Evolutionary conservation across 2,888 invertebrate species (phyloP).

Genomic region (Piscicola geometra): DNA sequence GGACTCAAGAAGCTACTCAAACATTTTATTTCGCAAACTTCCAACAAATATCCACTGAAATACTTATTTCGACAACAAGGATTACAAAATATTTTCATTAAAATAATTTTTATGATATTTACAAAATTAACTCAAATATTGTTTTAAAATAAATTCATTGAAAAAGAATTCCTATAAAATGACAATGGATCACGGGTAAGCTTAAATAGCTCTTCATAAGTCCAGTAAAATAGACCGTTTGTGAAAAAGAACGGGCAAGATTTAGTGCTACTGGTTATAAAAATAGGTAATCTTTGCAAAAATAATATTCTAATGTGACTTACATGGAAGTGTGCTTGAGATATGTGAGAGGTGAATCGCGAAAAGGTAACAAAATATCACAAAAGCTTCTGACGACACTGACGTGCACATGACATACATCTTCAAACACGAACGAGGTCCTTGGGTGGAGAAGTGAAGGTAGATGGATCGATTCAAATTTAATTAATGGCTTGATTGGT

Average conservation of each 20-base stretch:
- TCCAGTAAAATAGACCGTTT: slow-evolving; percentile 9
- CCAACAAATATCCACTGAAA: not conserved
- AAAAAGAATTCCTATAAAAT: not conserved
- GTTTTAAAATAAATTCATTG: not conserved
- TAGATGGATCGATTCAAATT: not conserved
- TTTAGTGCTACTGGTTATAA: not conserved
- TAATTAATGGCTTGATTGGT: not conserved
- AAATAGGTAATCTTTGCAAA: not conserved
- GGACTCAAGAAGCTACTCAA: not conserved
- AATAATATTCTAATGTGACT: not conserved
- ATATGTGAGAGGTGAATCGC: slow-evolving; percentile 5
- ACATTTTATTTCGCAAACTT: slow-evolving; percentile 5
- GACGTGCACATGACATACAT: not conserved
- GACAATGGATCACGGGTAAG: slow-evolving; percentile 12
- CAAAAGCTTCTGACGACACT: not conserved
- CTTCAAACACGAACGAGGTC: not conserved
- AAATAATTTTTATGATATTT: not conserved
- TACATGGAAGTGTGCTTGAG: not conserved
- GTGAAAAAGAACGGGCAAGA: slow-evolving; percentile 8
- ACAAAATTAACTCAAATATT: not conserved
- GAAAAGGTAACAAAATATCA: slow-evolving; percentile 2
- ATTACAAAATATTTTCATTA: not conserved
- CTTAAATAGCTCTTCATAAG: not conserved
- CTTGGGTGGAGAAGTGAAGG: not conserved
- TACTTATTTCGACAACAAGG: slow-evolving; percentile 10